Conservation (phyloP, 2,888 invertebrate genomes). For the Unio delphinus region DNA sequence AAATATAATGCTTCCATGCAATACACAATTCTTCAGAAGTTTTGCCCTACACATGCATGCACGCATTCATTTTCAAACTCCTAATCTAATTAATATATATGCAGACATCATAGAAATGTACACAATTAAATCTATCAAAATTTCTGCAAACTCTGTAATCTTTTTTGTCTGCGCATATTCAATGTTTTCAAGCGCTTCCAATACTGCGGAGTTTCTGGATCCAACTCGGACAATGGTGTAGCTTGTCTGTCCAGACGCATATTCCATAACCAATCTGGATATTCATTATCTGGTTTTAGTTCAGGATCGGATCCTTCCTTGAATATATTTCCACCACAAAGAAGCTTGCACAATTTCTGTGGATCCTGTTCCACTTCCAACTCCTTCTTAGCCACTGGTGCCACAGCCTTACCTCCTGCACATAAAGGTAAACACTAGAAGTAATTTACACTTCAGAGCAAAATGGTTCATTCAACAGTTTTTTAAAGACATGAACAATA, state of each 20-base stretch:
- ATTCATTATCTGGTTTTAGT: conserved; percentile 82
- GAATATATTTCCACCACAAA: conserved; percentile 89
- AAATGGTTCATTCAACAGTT: no score
- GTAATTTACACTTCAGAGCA: no score
- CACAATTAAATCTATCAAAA: background rate
- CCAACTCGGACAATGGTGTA: conserved; percentile 81
- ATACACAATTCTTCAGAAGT: no score
- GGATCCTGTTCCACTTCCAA: conserved; percentile 85
- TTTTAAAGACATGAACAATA: no score
- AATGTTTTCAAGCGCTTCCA: conserved; percentile 81
- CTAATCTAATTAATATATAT: no score
- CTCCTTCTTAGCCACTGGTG: conserved; percentile 33
- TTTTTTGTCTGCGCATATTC: conserved; percentile 35
- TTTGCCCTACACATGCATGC: no score
- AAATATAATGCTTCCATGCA: no score
- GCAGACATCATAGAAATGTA: no score
- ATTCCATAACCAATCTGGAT: conserved; percentile 94
- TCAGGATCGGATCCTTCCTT: conserved; percentile 83
- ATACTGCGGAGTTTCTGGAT: conserved; percentile 85
- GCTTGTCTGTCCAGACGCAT: conserved; percentile 78
- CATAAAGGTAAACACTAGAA: no score
- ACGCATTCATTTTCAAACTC: no score
- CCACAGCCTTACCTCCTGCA: conserved; percentile 2
- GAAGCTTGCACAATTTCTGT: conserved; percentile 81
- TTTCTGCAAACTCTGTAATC: conserved; percentile 16